Conservation (phyloP, 2,113 vertebrate genomes). For the Calyptomena viridis region DNA sequence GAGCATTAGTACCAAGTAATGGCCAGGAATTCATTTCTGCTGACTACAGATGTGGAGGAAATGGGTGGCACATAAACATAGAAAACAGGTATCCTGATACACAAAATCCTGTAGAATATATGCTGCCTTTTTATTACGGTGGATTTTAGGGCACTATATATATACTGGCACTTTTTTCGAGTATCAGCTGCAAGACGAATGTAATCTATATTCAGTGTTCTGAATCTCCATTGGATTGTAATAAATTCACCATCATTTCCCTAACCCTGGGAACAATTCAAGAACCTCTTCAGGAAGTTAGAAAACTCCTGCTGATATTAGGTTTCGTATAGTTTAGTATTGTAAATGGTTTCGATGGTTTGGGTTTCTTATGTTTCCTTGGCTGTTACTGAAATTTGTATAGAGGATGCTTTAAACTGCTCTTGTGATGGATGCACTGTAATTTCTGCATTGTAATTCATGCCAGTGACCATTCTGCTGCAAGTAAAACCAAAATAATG, state of each 20-base stretch:
- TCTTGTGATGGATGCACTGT: background rate
- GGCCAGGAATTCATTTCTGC: background rate
- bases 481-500: background rate
- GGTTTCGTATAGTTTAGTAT: background rate
- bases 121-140: background rate
- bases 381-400: background rate
- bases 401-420: background rate
- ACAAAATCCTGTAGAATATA: background rate
- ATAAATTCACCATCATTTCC: background rate
- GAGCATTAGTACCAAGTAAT: background rate
- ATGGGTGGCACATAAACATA: background rate
- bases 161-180: background rate
- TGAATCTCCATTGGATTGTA: background rate
- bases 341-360: background rate
- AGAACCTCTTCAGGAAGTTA: background rate
- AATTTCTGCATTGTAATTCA: background rate
- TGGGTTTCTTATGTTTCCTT: background rate
- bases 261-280: background rate
- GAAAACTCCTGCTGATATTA: background rate
- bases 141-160: background rate
- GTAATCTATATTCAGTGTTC: background rate
- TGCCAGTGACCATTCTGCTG: background rate
- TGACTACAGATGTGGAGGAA: background rate
- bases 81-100: background rate
- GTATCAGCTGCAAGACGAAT: background rate